Evolutionary conservation across 1,140 invertebrate genomes (phyloP), one percentile per base, ranked within the genome.

Genomic region (Hetaerina americana): DNA sequence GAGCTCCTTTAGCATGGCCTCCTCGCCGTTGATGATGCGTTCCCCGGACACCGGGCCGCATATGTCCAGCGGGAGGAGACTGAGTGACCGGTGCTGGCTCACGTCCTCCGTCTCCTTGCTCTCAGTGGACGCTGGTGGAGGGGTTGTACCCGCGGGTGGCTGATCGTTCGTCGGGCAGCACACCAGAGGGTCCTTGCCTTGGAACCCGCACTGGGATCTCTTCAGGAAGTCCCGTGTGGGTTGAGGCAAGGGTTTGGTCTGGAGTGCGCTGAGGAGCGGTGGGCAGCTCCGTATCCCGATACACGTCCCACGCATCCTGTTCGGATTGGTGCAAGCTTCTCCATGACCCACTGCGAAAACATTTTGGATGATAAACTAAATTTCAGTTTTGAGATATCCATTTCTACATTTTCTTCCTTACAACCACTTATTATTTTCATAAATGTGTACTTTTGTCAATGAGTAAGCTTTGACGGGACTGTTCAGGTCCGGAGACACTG

Each of bases 1-100:
- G 77, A 85, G 87, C 72, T 89, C 85, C 71, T 83, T 84, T 0
- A 89, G 73, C 0, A 77, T 77, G 0, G 87, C 87, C 72, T 82
- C 81, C 26, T 85, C 83, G 0, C 87, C 88, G 12, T 84, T 83
- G 25, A 84, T 76, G 29, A 89, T 84, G 75, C 79, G 84, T 25
- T 82, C 76, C 26, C 78, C 70, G n/a, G 73, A 71, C 0, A 81
- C 26, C 0, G 76, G 73, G 0, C 85, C 84, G 31, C 85, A 86
- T 0, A 73, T 69, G 3, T 74, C 27, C 0, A 74, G 72, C 71
- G 81, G 74, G 22, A 90, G 70, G 0, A 89, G 75, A 40, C 76
- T 70, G 0, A 86, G 70, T 76, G 88, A 89, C 10, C 75, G 80
- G 74, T 89, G 87, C n/a, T 77, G 76, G 0, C 76, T 74, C 0